A percentile compares a stretch with the other conserved stretches of the same genome.
phyloP scores from a whole-genome alignment of 2,888 invertebrate genomes.

The Conistra vaccinii region DNA sequence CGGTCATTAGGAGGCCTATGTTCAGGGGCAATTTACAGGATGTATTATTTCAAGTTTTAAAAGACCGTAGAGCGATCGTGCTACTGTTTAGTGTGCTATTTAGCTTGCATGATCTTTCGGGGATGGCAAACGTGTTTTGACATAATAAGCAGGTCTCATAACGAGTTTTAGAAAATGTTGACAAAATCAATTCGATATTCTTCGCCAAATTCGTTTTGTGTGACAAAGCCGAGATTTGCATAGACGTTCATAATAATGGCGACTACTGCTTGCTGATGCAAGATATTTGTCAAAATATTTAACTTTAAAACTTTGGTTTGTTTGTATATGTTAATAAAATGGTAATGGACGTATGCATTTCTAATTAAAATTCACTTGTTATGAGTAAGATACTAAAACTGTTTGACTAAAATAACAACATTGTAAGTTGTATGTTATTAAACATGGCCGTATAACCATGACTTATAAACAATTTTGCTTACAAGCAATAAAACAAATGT shows the following conservation, averaged over 20 bases:
- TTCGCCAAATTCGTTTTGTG: conserved; percentile 15
- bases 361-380: conserved; percentile 4
- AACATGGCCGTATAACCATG: conserved; percentile 34
- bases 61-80: neutral
- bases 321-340: conserved; percentile 3
- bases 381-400: conserved; percentile 4
- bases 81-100: neutral
- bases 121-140: neutral
- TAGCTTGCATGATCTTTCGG: neutral
- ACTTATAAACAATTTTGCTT: conserved; percentile 47
- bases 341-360: conserved; percentile 2
- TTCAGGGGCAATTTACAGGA: neutral
- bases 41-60: conserved; percentile 1
- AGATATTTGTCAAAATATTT: conserved; percentile 3
- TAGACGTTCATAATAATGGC: conserved; percentile 9
- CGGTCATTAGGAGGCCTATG: conserved; percentile 33
- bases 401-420: conserved; percentile 8
- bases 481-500: conserved; percentile 31
- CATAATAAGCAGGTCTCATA: neutral
- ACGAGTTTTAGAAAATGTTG: conserved; percentile 8
- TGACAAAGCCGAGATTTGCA: conserved; percentile 19
- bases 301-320: conserved; percentile 3
- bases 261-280: conserved; percentile 4
- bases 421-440: conserved; percentile 24
- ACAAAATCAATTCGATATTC: conserved; percentile 36